phyloP scores from a whole-genome alignment of 2,888 invertebrate species.

The Oscheius myriophilus region DNA sequence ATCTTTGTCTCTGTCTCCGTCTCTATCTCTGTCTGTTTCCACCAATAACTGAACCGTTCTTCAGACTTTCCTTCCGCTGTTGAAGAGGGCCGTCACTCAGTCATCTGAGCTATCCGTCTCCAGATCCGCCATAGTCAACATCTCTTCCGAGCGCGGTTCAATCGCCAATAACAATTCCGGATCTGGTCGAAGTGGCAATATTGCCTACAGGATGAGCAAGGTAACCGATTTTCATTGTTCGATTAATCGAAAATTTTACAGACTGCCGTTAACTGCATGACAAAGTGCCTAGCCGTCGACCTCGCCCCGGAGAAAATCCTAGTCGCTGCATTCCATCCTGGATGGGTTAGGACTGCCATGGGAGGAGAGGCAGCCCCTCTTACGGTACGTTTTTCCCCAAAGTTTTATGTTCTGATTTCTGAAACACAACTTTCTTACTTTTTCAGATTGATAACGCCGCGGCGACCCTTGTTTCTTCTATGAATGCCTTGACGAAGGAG shows the following conservation, averaged over 20 bases:
- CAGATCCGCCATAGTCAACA: slow-evolving; percentile 47
- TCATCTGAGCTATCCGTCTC: slow-evolving; percentile 22
- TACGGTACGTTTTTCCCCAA: slow-evolving; percentile 16
- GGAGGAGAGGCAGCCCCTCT: slow-evolving; percentile 26
- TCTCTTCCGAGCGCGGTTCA: slow-evolving; percentile 48
- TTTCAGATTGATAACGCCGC: slow-evolving; percentile 21
- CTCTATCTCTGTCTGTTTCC: too few relatives aligned
- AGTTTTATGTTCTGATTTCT: too few relatives aligned
- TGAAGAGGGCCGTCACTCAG: slow-evolving; percentile 37
- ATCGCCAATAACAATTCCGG: slow-evolving; percentile 26
- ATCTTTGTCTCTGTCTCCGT: not conserved
- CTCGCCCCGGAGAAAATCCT: slow-evolving; percentile 39
- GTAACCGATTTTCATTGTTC: slow-evolving; percentile 9
- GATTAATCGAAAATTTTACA: not conserved
- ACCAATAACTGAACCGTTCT: too few relatives aligned
- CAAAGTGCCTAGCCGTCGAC: slow-evolving; percentile 46
- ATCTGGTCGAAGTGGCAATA: slow-evolving; percentile 1
- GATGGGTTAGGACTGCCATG: slow-evolving; percentile 53
- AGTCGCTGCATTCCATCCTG: slow-evolving; percentile 51
- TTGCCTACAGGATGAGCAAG: slow-evolving; percentile 49
- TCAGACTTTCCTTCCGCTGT: slow-evolving; percentile 42
- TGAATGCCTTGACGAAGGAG: slow-evolving; percentile 8
- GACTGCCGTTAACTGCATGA: slow-evolving; percentile 56
- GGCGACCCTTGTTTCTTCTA: slow-evolving; percentile 10
- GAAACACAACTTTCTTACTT: too few relatives aligned